Evolutionary conservation across 2,113 vertebrate species (phyloP).

Genomic region (Campylomormyrus tamandua): DNA sequence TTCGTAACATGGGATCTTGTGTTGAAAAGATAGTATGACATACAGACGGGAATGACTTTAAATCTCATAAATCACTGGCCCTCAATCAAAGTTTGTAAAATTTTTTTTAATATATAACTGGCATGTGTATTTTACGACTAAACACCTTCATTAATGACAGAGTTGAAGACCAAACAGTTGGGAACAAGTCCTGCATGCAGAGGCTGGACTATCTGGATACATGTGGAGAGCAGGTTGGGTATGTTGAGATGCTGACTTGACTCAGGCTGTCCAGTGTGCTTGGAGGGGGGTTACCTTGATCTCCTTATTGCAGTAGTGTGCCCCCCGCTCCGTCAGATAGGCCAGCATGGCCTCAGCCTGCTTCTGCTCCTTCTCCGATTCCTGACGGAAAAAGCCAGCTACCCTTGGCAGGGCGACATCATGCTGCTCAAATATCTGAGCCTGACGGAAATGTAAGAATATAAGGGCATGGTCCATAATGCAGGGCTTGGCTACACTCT

Average conservation of each 20-base stretch:
- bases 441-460: conserved; percentile 39
- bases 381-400: conserved; percentile 58
- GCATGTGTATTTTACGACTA: not conserved
- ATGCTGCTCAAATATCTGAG: conserved; percentile 62
- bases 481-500: not conserved
- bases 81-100: not conserved
- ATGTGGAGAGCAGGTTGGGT: not conserved
- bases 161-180: not conserved
- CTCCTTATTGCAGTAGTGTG: conserved; percentile 58
- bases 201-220: not conserved
- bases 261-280: not conserved
- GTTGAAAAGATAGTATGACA: not conserved
- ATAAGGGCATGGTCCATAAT: not conserved
- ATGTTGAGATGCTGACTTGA: not conserved
- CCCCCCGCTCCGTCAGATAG: conserved; percentile 63
- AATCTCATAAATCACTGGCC: not conserved
- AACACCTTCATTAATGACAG: not conserved
- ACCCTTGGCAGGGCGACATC: conserved; percentile 58
- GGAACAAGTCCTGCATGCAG: not conserved
- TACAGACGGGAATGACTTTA: not conserved
- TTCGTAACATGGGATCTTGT: not conserved
- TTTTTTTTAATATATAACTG: not conserved
- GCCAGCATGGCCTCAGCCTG: conserved; percentile 54
- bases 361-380: conserved; percentile 54
- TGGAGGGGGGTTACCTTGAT: conserved; percentile 48